Conservation (phyloP, 2,888 invertebrate species). For the Acanthosepion lycidas region DNA sequence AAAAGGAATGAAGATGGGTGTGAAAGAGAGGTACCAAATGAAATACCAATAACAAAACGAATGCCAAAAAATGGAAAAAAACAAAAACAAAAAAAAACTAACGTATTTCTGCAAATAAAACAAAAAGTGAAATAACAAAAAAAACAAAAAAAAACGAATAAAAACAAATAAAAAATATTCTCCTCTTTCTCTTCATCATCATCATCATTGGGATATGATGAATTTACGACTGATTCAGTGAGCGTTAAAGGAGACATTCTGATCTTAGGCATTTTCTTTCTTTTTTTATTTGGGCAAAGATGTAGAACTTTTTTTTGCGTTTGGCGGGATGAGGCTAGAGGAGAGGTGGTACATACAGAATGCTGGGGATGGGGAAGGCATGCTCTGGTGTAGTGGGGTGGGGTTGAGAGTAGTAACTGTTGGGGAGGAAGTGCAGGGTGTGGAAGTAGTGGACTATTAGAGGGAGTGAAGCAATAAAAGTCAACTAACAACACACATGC, state of each 20-base stretch:
- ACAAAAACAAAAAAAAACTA: not conserved
- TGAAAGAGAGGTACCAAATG: not conserved
- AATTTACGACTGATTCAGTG: not conserved
- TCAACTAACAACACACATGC: not conserved
- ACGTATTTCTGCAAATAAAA: not conserved
- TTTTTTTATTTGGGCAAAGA: not conserved
- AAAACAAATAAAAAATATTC: not conserved
- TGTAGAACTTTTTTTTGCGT: slow-evolving; percentile 1
- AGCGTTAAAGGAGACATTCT: not conserved
- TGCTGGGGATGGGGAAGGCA: not conserved
- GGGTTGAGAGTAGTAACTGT: not conserved
- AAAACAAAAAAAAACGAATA: too few species aligned
- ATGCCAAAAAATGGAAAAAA: not conserved
- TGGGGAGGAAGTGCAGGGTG: slow-evolving; percentile 33
- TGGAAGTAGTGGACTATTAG: not conserved
- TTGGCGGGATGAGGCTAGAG: not conserved
- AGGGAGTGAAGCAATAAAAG: not conserved
- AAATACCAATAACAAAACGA: not conserved
- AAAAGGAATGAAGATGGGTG: not conserved
- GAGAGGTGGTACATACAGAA: not conserved
- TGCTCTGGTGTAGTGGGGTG: not conserved
- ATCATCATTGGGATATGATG: not conserved
- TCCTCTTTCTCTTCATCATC: not conserved
- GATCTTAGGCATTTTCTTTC: not conserved
- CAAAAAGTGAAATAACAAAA: not conserved